Conservation (phyloP, 2,797 vertebrate genomes). For the Heterohyrax brucei region DNA sequence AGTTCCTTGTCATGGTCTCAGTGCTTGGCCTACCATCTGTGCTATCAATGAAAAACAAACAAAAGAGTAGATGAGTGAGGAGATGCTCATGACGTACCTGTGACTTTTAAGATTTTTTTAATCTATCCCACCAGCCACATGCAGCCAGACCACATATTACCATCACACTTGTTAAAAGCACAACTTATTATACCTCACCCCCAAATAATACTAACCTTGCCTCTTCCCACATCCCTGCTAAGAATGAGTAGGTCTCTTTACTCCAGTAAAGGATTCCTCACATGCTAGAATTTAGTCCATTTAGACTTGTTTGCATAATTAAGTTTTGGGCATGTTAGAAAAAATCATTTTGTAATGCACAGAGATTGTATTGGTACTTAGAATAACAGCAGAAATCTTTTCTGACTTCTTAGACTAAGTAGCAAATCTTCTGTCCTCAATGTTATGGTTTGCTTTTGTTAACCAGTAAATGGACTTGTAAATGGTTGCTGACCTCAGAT, state of each 20-base stretch:
- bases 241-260: not conserved
- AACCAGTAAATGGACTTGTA: not conserved
- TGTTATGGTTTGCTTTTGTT: not conserved
- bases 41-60: not conserved
- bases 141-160: not conserved
- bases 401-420: not conserved
- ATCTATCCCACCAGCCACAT: not conserved
- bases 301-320: not conserved
- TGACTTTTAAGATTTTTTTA: not conserved
- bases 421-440: not conserved
- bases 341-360: not conserved
- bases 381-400: not conserved
- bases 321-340: constrained; percentile 24
- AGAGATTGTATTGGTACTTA: not conserved
- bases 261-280: not conserved
- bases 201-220: not conserved
- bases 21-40: not conserved
- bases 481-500: not conserved
- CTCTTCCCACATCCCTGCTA: not conserved
- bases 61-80: not conserved
- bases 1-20: rapidly evolving
- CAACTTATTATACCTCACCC: not conserved
- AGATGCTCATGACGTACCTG: not conserved
- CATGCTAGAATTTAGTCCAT: constrained; percentile 20
- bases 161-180: not conserved